A percentile compares a stretch with the other conserved stretches of the same genome.
Evolutionary conservation across 2,888 invertebrate genomes (phyloP).

Genomic region (Lapara coniferarum): DNA sequence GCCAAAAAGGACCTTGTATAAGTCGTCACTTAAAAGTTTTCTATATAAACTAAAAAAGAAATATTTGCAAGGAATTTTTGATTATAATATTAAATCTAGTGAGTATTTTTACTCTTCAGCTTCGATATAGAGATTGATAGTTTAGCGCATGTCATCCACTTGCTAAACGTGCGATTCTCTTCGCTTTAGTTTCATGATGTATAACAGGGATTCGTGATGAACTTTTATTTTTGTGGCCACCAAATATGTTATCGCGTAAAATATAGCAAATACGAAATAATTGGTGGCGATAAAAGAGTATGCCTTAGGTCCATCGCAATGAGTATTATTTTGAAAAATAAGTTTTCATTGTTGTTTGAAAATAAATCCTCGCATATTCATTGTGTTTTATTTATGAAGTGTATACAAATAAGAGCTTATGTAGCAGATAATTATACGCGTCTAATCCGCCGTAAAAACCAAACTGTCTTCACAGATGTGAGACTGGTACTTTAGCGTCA

Average conservation of each 20-base stretch:
- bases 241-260: background rate
- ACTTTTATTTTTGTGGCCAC: background rate
- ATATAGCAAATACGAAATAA: too few species aligned
- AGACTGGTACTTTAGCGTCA: too few species aligned
- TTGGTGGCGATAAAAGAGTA: too few species aligned
- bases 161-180: background rate
- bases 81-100: too few species aligned
- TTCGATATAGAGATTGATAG: background rate
- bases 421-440: too few species aligned
- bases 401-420: too few species aligned
- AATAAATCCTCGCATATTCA: conserved; percentile 22
- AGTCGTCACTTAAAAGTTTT: background rate
- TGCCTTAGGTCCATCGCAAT: background rate
- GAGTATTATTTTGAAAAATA: conserved; percentile 2
- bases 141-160: background rate
- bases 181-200: conserved; percentile 4
- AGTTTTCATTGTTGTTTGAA: conserved; percentile 17
- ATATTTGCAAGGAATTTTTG: too few species aligned
- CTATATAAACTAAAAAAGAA: too few species aligned
- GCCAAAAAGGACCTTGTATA: background rate
- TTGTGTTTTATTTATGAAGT: conserved; percentile 15
- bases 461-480: too few species aligned
- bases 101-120: background rate
- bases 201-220: background rate
- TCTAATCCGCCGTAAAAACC: too few species aligned